A percentile compares a stretch with the other conserved stretches of the same genome.
phyloP scores from a whole-genome alignment of 2,888 invertebrate genomes.

The Dinocampus coccinellae region DNA sequence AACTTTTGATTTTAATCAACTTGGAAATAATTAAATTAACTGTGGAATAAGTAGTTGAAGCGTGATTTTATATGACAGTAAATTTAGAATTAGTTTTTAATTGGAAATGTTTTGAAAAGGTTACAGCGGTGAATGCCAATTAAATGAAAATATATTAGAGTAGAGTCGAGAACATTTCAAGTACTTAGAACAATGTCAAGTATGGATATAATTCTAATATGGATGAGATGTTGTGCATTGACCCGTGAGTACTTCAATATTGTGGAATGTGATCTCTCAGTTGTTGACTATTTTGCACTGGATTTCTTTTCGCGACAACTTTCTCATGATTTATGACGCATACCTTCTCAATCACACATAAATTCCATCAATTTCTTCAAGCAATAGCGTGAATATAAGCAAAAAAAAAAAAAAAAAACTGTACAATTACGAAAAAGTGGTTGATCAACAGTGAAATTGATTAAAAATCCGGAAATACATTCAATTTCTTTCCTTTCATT shows the following conservation, averaged over 20 bases:
- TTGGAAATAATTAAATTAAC: background rate
- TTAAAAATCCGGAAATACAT: no score
- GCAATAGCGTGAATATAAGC: background rate
- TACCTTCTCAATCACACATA: background rate
- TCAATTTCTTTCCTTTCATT: no score
- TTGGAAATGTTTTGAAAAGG: background rate
- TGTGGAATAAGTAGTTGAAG: background rate
- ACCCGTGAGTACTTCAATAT: background rate
- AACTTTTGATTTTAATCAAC: background rate
- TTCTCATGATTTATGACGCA: background rate
- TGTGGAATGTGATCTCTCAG: background rate
- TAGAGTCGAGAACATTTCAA: background rate
- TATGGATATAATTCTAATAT: constrained; percentile 17
- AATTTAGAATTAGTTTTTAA: background rate
- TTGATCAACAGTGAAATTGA: background rate
- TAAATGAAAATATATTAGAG: background rate
- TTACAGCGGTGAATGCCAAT: background rate
- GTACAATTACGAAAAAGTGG: no score
- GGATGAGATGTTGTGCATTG: background rate
- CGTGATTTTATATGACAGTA: background rate
- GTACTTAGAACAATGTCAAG: background rate
- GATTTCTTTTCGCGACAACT: constrained; percentile 1
- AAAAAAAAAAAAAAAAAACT: no score
- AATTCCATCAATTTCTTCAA: background rate
- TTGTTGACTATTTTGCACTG: background rate